A percentile compares a stretch with the other conserved stretches of the same genome.
Conservation (phyloP, 2,797 vertebrate genomes). For the Acanthurus lineatus region DNA sequence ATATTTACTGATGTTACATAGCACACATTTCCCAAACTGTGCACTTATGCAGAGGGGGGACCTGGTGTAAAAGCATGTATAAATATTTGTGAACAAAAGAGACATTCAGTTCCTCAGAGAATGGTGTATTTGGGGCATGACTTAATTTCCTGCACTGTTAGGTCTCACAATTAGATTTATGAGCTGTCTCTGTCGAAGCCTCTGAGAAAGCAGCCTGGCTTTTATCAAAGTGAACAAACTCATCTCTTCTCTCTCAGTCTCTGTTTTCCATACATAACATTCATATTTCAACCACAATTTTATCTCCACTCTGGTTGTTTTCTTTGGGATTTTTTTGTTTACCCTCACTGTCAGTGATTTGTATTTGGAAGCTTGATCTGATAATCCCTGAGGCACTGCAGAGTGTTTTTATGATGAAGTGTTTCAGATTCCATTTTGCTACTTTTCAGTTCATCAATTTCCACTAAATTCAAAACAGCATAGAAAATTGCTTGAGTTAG, state of each 20-base stretch:
- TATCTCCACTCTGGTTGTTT: slow-evolving; percentile 30
- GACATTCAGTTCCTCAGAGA: slow-evolving; percentile 31
- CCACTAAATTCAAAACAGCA: slow-evolving; percentile 5
- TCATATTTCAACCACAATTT: slow-evolving; percentile 38
- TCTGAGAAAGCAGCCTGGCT: slow-evolving; percentile 64
- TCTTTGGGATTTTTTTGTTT: slow-evolving; percentile 25
- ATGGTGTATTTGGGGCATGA: slow-evolving; percentile 54
- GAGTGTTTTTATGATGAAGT: not conserved
- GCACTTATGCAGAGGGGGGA: not conserved
- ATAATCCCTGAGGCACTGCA: not conserved
- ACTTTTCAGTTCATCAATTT: not conserved
- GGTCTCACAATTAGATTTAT: slow-evolving; percentile 66
- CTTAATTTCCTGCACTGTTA: slow-evolving; percentile 62
- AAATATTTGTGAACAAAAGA: slow-evolving; percentile 57
- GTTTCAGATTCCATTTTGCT: slow-evolving; percentile 5
- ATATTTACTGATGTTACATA: not conserved
- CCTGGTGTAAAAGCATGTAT: slow-evolving; percentile 36
- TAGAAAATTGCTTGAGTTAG: not conserved
- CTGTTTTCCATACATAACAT: slow-evolving; percentile 41
- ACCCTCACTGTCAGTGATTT: slow-evolving; percentile 23
- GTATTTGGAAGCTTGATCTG: slow-evolving; percentile 13
- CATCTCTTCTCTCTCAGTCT: slow-evolving; percentile 26
- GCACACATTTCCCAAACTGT: slow-evolving; percentile 8
- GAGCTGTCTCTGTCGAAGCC: slow-evolving; percentile 52
- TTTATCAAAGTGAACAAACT: slow-evolving; percentile 60